Evolutionary conservation across 1,140 invertebrate genomes (phyloP).

Genomic region (Megalopta genalis): DNA sequence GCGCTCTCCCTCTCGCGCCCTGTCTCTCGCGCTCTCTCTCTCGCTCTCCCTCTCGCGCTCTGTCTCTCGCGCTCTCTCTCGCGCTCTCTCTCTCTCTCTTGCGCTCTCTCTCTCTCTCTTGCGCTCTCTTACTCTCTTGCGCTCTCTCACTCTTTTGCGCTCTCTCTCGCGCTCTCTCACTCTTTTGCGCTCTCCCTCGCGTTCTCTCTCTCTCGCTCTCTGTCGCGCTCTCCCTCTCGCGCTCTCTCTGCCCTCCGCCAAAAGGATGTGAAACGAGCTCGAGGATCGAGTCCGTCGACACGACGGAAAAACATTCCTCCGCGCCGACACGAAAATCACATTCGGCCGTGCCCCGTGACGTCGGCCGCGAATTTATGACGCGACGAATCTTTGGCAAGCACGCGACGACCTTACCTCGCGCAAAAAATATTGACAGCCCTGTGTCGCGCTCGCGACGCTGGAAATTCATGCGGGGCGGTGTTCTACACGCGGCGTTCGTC

Average conservation of each 20-base stretch:
- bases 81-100: too few relatives aligned
- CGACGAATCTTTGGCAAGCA: slow-evolving; percentile 16
- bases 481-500: too few relatives aligned
- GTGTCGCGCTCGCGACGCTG: too few relatives aligned
- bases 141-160: too few relatives aligned
- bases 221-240: background rate
- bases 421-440: slow-evolving; percentile 15
- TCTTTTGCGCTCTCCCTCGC: too few relatives aligned
- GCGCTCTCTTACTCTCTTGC: too few relatives aligned
- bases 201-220: slow-evolving; percentile 7
- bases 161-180: too few relatives aligned
- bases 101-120: too few relatives aligned
- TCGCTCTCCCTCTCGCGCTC: background rate
- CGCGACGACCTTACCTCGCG: background rate
- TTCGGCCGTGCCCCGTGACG: slow-evolving; percentile 2
- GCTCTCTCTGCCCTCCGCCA: background rate
- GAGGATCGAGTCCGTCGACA: background rate
- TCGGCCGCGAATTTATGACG: slow-evolving; percentile 23
- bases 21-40: background rate
- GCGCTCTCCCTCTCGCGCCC: too few relatives aligned
- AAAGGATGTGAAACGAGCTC: slow-evolving; percentile 6
- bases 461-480: background rate
- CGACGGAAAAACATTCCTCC: slow-evolving; percentile 21
- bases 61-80: background rate
- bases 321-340: slow-evolving; percentile 38